phyloP scores from a whole-genome alignment of 2,888 invertebrate species.

The Pseudococcus jackbeardsleyi region DNA sequence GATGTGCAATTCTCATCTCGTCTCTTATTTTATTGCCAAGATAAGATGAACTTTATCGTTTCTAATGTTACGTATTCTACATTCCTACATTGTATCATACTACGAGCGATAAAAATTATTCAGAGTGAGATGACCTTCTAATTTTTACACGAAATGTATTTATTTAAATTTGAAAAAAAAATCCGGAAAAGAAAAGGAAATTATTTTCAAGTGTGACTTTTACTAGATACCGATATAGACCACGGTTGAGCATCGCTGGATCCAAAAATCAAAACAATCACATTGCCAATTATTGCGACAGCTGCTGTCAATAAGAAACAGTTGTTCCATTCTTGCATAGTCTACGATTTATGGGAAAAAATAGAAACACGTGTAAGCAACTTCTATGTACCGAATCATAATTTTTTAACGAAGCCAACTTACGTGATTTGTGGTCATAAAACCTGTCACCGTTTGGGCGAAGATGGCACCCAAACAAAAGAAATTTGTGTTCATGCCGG shows the following conservation, averaged over 20 bases:
- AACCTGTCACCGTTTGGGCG: not conserved
- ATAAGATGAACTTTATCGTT: too few species aligned
- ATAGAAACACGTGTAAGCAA: not conserved
- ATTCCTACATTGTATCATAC: too few species aligned
- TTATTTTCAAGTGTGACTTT: not conserved
- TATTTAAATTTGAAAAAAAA: too few species aligned
- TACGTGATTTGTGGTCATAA: not conserved
- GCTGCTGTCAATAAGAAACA: not conserved
- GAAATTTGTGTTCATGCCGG: not conserved
- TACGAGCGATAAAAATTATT: too few species aligned
- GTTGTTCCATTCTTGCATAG: not conserved
- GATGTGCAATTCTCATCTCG: too few species aligned
- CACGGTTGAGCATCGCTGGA: not conserved
- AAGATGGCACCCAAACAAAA: not conserved
- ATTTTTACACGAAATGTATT: too few species aligned
- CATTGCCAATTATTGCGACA: not conserved
- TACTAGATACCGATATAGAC: not conserved
- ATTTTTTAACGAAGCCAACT: too few species aligned
- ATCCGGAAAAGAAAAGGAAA: too few species aligned
- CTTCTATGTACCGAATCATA: too few species aligned
- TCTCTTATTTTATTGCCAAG: too few species aligned
- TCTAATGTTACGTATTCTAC: too few species aligned
- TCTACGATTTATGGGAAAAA: not conserved
- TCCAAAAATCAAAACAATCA: not conserved
- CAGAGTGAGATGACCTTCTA: too few species aligned